phyloP scores from a whole-genome alignment of 2,113 vertebrate genomes.

The Maccullochella peelii region DNA sequence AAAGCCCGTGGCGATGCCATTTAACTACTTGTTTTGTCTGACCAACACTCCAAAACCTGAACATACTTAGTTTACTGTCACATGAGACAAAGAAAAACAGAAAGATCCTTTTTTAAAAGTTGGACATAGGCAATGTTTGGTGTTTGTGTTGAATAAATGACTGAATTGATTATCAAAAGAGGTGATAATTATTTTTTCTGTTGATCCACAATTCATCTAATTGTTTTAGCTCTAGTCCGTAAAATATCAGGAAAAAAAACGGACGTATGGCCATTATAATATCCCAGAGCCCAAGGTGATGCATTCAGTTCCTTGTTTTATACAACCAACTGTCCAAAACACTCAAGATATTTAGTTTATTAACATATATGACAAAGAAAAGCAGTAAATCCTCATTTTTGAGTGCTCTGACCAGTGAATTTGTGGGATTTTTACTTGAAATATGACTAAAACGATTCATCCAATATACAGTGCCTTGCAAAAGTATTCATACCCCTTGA shows the following conservation, averaged over 20 bases:
- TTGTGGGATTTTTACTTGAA: not conserved
- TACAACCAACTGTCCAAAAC: not conserved
- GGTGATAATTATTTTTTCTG: not conserved
- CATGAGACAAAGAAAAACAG: not conserved
- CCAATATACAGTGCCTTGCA: too few species aligned
- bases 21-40: not conserved
- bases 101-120: not conserved
- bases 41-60: not conserved
- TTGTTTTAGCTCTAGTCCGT: not conserved
- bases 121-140: not conserved
- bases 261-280: too few species aligned
- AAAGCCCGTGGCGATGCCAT: not conserved
- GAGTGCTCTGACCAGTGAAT: not conserved
- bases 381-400: not conserved
- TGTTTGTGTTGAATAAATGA: not conserved
- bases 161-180: not conserved
- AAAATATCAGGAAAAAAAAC: not conserved
- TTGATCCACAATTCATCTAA: not conserved
- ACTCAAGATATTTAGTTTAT: not conserved
- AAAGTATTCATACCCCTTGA: too few species aligned
- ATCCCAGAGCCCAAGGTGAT: not conserved
- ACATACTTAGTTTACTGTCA: not conserved
- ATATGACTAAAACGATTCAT: not conserved
- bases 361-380: not conserved
- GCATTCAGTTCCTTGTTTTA: not conserved